These are phyloP conservation scores for Chaenocephalus aceratus DNA, from an alignment of 2,113 vertebrate genomes.

Conservation along the genomic window DNA sequence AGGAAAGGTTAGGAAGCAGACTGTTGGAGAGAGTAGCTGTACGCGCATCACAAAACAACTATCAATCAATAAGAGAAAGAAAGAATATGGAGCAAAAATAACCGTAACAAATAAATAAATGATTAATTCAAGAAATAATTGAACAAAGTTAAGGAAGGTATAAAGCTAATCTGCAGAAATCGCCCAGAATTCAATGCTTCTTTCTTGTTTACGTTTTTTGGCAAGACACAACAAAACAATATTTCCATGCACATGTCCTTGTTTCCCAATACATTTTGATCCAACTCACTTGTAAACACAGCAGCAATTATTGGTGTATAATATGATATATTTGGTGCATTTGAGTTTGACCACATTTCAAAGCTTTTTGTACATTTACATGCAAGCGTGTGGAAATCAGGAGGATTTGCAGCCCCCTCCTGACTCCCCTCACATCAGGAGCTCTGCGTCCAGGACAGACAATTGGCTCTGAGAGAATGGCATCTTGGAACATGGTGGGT, in stretches of 20 bases:
- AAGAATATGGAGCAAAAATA: not conserved
- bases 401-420: not conserved
- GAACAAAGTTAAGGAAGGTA: too few relatives aligned
- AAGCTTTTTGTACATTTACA: not conserved
- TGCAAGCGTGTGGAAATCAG: too few relatives aligned
- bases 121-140: not conserved
- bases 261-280: not conserved
- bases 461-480: constrained; percentile 33
- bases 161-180: not conserved
- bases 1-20: not conserved
- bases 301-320: not conserved
- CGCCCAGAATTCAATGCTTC: not conserved
- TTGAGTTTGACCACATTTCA: not conserved
- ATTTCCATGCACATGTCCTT: too few relatives aligned
- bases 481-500: constrained; percentile 22
- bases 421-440: constrained; percentile 30
- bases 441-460: constrained; percentile 14
- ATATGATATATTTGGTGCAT: not conserved
- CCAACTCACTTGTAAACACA: not conserved
- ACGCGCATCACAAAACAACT: not conserved
- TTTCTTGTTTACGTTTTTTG: not conserved
- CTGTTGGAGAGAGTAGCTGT: not conserved
- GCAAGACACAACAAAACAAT: too few relatives aligned
- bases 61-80: not conserved
- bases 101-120: not conserved